Percentiles rank a stretch among this genome's conserved stretches.
These are phyloP conservation scores for Propithecus deckenii DNA, from an alignment of 2,797 vertebrate species.

Conservation along the genomic window DNA sequence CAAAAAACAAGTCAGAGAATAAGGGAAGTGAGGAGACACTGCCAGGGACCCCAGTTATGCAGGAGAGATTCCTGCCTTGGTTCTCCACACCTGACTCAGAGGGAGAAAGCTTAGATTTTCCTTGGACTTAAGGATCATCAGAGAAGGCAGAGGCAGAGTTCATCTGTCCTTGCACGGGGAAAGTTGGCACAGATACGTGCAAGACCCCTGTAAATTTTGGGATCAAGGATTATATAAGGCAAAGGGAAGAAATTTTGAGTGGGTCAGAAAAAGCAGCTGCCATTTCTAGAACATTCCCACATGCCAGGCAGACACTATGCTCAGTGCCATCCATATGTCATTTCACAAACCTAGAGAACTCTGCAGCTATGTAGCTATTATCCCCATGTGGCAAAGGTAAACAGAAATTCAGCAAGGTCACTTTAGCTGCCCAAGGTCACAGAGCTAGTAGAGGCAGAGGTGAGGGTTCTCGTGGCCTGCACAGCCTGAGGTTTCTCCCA, in stretches of 20 bases:
- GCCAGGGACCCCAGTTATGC: not conserved
- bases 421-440: not conserved
- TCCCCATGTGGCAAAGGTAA: not conserved
- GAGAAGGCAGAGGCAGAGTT: not conserved
- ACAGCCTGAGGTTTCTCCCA: not conserved
- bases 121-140: not conserved
- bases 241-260: not conserved
- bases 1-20: not conserved
- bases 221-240: constrained; percentile 22
- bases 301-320: not conserved
- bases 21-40: not conserved
- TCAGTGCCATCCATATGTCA: not conserved
- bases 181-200: not conserved
- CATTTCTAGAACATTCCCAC: not conserved
- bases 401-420: not conserved
- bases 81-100: not conserved
- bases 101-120: not conserved
- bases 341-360: not conserved
- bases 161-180: not conserved
- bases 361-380: not conserved
- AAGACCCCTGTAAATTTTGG: not conserved
- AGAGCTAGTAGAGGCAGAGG: not conserved
- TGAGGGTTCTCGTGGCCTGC: rapidly evolving
- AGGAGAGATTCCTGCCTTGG: not conserved
- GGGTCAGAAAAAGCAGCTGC: constrained; percentile 36